Percentiles rank a stretch among this genome's conserved stretches.
phyloP scores from a whole-genome alignment of 2,888 invertebrate genomes.

The Tillus elongatus region DNA sequence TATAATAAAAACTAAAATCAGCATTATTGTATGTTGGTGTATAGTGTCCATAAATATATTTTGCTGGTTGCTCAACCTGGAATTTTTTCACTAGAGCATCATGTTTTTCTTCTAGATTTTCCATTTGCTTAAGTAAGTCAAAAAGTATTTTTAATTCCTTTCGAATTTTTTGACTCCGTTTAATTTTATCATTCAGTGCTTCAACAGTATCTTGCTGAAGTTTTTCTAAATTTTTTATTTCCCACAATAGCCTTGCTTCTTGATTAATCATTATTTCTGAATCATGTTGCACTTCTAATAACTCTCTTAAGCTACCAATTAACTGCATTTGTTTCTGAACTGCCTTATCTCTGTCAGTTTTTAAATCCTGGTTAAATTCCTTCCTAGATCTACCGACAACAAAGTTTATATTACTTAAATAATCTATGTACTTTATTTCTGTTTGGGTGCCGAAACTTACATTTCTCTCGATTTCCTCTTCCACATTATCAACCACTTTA shows the following conservation, averaged over 20 bases:
- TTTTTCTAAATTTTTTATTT: slow-evolving; percentile 36
- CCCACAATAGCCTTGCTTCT: slow-evolving; percentile 38
- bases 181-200: slow-evolving; percentile 33
- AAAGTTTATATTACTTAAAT: slow-evolving; percentile 44
- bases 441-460: slow-evolving; percentile 43
- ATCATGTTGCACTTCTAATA: slow-evolving; percentile 43
- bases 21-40: not conserved
- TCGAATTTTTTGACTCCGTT: slow-evolving; percentile 27
- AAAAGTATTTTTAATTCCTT: slow-evolving; percentile 41
- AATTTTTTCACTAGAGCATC: slow-evolving; percentile 13
- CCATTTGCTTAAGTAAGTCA: slow-evolving; percentile 33
- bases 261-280: slow-evolving; percentile 32
- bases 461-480: slow-evolving; percentile 39
- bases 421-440: slow-evolving; percentile 46
- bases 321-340: slow-evolving; percentile 29
- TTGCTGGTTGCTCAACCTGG: not conserved
- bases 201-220: slow-evolving; percentile 37
- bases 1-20: not conserved
- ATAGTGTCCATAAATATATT: not conserved
- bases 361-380: slow-evolving; percentile 47
- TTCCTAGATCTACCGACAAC: slow-evolving; percentile 49
- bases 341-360: slow-evolving; percentile 43
- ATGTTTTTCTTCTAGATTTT: slow-evolving; percentile 26
- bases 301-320: slow-evolving; percentile 39
- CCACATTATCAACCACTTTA: slow-evolving; percentile 32